Percentiles rank a stretch among this genome's conserved stretches.
These are phyloP conservation scores for Pandion haliaetus DNA, from an alignment of 2,113 vertebrate species.

Conservation along the genomic window DNA sequence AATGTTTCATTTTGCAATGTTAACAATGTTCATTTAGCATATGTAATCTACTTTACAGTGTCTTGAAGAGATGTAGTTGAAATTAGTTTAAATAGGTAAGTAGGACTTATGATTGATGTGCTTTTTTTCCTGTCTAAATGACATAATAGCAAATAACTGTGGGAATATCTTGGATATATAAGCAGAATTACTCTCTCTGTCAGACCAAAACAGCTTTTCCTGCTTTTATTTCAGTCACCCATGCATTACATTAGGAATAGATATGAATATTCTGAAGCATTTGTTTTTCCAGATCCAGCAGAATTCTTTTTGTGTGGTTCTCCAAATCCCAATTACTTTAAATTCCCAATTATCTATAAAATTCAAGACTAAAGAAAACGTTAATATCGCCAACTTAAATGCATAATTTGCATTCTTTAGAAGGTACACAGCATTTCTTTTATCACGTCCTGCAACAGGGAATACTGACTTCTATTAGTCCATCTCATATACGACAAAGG, in stretches of 20 bases:
- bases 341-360: neutral
- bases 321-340: neutral
- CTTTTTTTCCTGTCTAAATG: neutral
- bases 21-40: neutral
- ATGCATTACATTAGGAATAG: neutral
- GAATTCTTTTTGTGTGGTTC: neutral
- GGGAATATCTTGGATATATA: neutral
- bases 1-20: neutral
- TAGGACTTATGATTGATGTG: neutral
- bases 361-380: neutral
- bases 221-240: neutral
- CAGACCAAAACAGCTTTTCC: neutral
- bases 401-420: neutral
- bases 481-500: accelerated
- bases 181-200: neutral
- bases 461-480: neutral
- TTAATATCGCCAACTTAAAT: neutral
- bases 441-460: neutral
- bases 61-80: neutral
- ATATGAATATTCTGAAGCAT: neutral
- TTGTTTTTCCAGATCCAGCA: neutral
- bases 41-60: neutral
- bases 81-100: neutral
- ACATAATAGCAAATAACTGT: neutral
- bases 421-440: neutral